These are phyloP conservation scores for Myotis daubentonii DNA, from an alignment of 2,797 vertebrate genomes.

Conservation along the genomic window DNA sequence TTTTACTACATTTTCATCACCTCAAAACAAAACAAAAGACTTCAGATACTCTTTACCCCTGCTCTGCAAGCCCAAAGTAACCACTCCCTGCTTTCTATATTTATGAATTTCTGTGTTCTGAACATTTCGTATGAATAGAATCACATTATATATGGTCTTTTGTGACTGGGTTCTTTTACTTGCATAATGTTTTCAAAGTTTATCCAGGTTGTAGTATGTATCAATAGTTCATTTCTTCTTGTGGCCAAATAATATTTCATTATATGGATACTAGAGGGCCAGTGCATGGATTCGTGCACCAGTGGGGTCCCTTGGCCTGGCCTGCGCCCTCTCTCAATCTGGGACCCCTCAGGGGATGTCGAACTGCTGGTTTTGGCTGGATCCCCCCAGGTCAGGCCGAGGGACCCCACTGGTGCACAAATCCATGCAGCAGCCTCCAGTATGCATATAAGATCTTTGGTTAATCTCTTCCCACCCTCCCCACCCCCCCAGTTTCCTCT, in stretches of 20 bases:
- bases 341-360: too few species aligned
- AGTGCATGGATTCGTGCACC: too few species aligned
- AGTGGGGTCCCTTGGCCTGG: too few species aligned
- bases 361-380: too few species aligned
- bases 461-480: too few species aligned
- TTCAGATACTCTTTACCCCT: background rate
- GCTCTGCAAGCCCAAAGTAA: background rate
- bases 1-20: conserved; percentile 4
- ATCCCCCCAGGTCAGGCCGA: too few species aligned
- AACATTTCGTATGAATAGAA: background rate
- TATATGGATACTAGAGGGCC: background rate
- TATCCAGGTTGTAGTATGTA: background rate
- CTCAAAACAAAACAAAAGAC: background rate
- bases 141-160: background rate
- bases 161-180: conserved; percentile 25
- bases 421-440: too few species aligned
- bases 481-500: too few species aligned
- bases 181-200: background rate
- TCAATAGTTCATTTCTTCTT: background rate
- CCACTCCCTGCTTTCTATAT: background rate
- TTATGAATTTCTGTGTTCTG: background rate
- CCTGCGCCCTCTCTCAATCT: too few species aligned
- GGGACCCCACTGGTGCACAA: too few species aligned
- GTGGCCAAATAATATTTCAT: background rate
- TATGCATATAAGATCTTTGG: too few species aligned